Evolutionary conservation across 2,113 vertebrate species (phyloP), one percentile per base, ranked within the genome.

Genomic region (Anarhynchus alexandrinus): DNA sequence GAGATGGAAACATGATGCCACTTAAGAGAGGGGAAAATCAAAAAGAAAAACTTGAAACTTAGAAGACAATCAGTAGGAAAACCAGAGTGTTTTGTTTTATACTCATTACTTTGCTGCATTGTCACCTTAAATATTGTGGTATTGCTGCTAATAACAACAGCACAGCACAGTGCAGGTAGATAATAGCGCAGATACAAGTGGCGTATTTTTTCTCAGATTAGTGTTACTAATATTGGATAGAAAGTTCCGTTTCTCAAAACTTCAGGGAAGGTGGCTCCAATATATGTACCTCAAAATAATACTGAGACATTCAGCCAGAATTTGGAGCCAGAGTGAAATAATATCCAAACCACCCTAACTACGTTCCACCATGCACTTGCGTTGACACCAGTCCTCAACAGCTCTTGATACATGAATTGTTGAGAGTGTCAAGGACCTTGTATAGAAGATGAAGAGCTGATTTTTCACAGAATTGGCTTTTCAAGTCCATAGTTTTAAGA

Each of bases 141-240:
- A 19, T 55, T 38, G 5, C 10, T 71, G 6, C 3, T 58, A 62
- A 30, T 12, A 86, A 8, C 17, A 74, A 49, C 12, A 82, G 5
- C 23, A 64, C 88, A 67, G 12, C 15, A 32, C 4, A 73, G 2
- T 30, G 4, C 9, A 81, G 21, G 16, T 19, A 54, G 19, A 7
- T 27, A 84, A 27, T 6, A 61, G 6, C 6, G 40, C 2, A 71
- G 15, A 45, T 12, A 1, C 1, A 29, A 16, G 29, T 42, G 16
- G 4, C 0, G 0, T 18, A 12, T 70, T 67, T 74, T 85, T 82
- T 57, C 29, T n/a, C 14, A 40, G 4, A 13, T 32, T 51, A 86
- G 9, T 18, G 5, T 5, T 34, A 52, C 5, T 54, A 54, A 34
- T 34, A 30, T 20, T 34, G 7, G 10, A 17, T 42, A 59, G 19